These are phyloP conservation scores for Empis livida DNA, from an alignment of 2,888 invertebrate genomes.

Conservation along the genomic window DNA sequence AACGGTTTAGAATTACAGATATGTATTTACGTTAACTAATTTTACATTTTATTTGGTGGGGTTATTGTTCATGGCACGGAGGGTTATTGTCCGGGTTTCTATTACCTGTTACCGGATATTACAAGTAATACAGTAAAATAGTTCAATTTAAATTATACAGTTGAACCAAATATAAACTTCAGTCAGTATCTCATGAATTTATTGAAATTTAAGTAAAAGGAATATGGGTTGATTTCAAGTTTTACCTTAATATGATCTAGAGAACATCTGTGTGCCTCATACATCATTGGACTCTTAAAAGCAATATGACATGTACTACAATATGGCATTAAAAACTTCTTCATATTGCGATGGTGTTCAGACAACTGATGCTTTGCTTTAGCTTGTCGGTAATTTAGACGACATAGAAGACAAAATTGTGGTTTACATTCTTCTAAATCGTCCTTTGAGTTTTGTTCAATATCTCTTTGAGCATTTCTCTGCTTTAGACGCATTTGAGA, in stretches of 20 bases:
- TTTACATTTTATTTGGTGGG: no score
- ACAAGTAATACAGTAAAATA: no score
- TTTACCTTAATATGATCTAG: constrained; percentile 68
- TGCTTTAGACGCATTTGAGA: constrained; percentile 68
- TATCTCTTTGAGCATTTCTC: constrained; percentile 63
- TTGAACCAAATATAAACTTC: no score
- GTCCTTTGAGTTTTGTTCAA: constrained; percentile 56
- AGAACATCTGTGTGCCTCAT: constrained; percentile 71
- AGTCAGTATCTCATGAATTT: no score
- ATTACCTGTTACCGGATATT: no score
- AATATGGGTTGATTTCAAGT: no score
- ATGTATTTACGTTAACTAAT: no score
- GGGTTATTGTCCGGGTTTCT: no score
- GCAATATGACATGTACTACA: constrained; percentile 64
- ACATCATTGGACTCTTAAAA: constrained; percentile 74
- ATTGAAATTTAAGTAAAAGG: no score
- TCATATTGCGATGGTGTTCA: constrained; percentile 71
- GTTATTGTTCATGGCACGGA: no score
- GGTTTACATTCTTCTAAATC: constrained; percentile 45
- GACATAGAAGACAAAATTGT: constrained; percentile 61
- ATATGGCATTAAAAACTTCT: constrained; percentile 70
- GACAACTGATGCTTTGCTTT: constrained; percentile 67
- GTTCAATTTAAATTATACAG: no score
- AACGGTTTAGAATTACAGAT: no score
- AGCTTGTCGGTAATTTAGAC: constrained; percentile 60